These are phyloP conservation scores for Pseudeuparius sepicola DNA, from an alignment of 2,888 invertebrate genomes.

Conservation along the genomic window DNA sequence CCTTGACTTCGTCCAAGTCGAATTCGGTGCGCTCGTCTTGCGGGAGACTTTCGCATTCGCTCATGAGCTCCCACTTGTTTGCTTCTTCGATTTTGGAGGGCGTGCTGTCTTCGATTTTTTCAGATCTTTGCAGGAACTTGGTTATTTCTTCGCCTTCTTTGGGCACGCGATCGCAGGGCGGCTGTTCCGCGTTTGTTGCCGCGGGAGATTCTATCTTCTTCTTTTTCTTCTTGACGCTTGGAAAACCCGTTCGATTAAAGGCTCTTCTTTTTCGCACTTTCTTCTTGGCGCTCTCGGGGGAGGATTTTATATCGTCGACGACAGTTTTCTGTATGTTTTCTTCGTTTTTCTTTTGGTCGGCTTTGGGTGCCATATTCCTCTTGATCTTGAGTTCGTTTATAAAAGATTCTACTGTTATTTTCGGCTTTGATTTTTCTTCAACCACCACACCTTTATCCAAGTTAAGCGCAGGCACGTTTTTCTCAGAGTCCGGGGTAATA, in stretches of 20 bases:
- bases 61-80: constrained; percentile 49
- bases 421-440: constrained; percentile 33
- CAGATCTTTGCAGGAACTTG: constrained; percentile 50
- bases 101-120: constrained; percentile 17
- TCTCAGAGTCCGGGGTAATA: constrained; percentile 36
- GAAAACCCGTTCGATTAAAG: constrained; percentile 67
- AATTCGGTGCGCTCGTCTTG: constrained; percentile 50
- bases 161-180: constrained; percentile 55
- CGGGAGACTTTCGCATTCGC: constrained; percentile 51
- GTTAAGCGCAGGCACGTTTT: constrained; percentile 20
- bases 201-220: constrained; percentile 34
- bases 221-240: constrained; percentile 74
- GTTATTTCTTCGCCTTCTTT: constrained; percentile 58
- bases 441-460: constrained; percentile 21
- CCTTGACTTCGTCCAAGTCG: constrained; percentile 32
- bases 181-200: constrained; percentile 15
- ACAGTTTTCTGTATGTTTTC: constrained; percentile 7
- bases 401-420: constrained; percentile 32
- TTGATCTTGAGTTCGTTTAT: constrained; percentile 37
- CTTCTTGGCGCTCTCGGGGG: constrained; percentile 33
- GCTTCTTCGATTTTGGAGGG: constrained; percentile 10
- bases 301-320: constrained; percentile 3
- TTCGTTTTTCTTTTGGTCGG: constrained; percentile 14
- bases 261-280: constrained; percentile 60
- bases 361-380: constrained; percentile 26